Evolutionary conservation across 1,140 invertebrate species (phyloP), one percentile per base, ranked within the genome.

Genomic region (Cydia amplana): DNA sequence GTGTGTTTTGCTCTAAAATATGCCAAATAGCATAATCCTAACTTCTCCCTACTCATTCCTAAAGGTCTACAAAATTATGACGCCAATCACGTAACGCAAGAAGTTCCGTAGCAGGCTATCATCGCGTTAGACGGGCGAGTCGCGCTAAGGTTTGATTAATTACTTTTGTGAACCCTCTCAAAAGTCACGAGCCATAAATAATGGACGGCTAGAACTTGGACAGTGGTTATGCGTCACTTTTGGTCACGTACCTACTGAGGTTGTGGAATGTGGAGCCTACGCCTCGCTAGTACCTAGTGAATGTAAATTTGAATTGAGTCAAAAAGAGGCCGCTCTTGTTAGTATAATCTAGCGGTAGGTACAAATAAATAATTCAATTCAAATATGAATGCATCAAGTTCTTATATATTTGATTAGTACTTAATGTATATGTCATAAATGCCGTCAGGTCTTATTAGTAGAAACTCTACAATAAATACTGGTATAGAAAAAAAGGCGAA

Each of bases 81-180:
- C 65, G 65, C 65, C 25, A n/a, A 70, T 20, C 65, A 70, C 65
- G 65, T 70, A 70, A 36, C 28, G n/a, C 65, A 70, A 70, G 65
- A 43, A 70, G 65, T 43, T 70, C 65, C 65, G 18, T 67, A 25
- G 64, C 64, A 32, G 25, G 20, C 64, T 32, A 32, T 70, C 65
- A 70, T 23, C 65, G 9, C 16, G 65, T n/a, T 23, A 67, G n/a
- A 70, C 28, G 65, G 32, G 32, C n/a, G 28, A 67, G 65, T 70
- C 32, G 65, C 36, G 65, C 40, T 70, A 32, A 25, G 32, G 25
- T 70, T 36, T 70, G 65, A 70, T 70, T 70, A 70, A 70, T 70
- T 70, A 70, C 65, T n/a, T 40, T 43, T 18, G 65, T 70, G 65
- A 40, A 40, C 65, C 65, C 65, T 70, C 28, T 70, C 65, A 70